phyloP scores from a whole-genome alignment of 2,797 vertebrate genomes.

The Morus bassanus region DNA sequence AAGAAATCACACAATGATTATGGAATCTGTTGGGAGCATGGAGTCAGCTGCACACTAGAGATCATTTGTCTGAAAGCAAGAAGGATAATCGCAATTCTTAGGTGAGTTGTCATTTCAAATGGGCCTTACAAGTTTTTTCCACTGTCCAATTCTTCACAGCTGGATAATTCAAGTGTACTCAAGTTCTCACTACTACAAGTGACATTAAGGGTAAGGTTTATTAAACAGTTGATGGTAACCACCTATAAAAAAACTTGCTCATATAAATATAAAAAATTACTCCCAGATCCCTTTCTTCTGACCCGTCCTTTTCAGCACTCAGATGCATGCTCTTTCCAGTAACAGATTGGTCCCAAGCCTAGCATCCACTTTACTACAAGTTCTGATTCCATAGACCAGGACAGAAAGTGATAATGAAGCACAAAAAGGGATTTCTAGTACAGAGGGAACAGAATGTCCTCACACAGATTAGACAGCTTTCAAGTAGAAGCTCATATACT shows the following conservation, averaged over 20 bases:
- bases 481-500: neutral
- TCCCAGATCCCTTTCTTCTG: neutral
- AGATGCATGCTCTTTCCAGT: neutral
- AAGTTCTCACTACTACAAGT: neutral
- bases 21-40: neutral
- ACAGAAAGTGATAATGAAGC: neutral
- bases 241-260: neutral
- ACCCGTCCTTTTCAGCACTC: neutral
- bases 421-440: neutral
- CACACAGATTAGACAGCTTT: neutral
- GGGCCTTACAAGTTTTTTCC: neutral
- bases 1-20: neutral
- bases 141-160: neutral
- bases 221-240: neutral
- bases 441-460: neutral
- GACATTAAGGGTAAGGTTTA: neutral
- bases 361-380: neutral
- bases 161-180: neutral
- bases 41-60: neutral
- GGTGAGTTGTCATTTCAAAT: neutral
- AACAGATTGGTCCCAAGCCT: neutral
- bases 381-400: neutral
- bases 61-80: neutral
- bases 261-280: neutral
- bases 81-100: neutral